A percentile compares a stretch with the other conserved stretches of the same genome.
Conservation (phyloP, 2,888 invertebrate species). For the Temnothorax ravouxi region DNA sequence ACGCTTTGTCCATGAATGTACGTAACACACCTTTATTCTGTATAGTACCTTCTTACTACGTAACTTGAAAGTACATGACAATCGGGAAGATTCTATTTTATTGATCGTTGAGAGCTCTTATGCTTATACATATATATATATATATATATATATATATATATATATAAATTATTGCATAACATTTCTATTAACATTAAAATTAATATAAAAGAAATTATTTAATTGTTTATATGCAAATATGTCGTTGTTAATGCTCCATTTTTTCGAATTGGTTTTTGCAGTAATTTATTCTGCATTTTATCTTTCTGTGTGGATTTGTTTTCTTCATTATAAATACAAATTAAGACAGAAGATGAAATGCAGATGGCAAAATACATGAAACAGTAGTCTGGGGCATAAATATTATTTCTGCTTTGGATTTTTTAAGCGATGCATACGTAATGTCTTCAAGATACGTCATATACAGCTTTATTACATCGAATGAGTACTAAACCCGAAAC, state of each 20-base stretch:
- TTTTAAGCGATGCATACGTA: background rate
- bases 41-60: background rate
- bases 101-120: background rate
- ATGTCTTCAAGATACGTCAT: background rate
- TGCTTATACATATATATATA: background rate
- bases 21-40: background rate
- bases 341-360: background rate
- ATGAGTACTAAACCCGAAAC: background rate
- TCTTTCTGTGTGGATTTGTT: background rate
- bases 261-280: background rate
- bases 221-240: background rate
- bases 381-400: background rate
- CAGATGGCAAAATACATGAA: background rate
- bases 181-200: background rate
- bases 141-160: conserved; percentile 12
- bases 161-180: background rate
- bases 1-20: conserved; percentile 21
- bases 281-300: background rate
- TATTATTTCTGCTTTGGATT: background rate
- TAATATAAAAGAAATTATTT: background rate
- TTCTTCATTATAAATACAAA: background rate
- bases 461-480: background rate
- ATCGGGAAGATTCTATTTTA: background rate
- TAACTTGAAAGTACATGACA: background rate
- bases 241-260: background rate